These are phyloP conservation scores for Microplitis deprimator DNA, from an alignment of 2,888 invertebrate species.

Conservation along the genomic window DNA sequence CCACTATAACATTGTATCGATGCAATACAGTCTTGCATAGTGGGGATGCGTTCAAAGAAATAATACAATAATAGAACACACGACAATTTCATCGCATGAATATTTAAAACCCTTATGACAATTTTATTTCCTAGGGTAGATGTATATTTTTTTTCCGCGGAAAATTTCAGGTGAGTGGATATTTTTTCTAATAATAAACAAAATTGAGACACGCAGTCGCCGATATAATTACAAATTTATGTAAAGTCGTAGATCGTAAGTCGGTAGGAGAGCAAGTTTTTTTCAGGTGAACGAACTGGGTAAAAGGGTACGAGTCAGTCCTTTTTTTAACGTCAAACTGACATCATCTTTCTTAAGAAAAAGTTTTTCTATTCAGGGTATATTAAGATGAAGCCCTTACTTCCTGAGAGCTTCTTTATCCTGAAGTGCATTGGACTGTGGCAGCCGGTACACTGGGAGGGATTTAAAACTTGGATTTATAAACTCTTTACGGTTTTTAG, in stretches of 20 bases:
- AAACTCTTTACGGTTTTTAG: constrained; percentile 40
- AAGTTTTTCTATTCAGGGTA: neutral
- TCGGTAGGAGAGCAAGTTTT: neutral
- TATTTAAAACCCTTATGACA: neutral
- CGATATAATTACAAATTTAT: neutral
- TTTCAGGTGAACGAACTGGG: constrained; percentile 15
- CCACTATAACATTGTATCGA: too few species aligned
- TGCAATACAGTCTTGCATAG: too few species aligned
- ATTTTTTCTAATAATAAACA: neutral
- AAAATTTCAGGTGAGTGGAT: neutral
- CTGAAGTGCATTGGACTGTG: constrained; percentile 44
- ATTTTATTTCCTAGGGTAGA: neutral
- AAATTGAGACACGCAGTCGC: neutral
- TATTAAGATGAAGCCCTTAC: constrained; percentile 13
- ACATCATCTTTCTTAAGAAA: constrained; percentile 7
- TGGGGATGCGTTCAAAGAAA: too few species aligned
- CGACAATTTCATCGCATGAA: neutral
- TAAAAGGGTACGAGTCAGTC: constrained; percentile 4
- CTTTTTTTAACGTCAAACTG: neutral
- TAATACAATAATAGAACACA: neutral
- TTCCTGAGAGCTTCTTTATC: constrained; percentile 33
- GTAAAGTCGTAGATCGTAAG: neutral
- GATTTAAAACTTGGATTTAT: constrained; percentile 44
- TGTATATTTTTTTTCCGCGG: neutral
- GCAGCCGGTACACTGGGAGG: constrained; percentile 45